Evolutionary conservation across 1,140 invertebrate genomes (phyloP).

Genomic region (Charaxes varanes): DNA sequence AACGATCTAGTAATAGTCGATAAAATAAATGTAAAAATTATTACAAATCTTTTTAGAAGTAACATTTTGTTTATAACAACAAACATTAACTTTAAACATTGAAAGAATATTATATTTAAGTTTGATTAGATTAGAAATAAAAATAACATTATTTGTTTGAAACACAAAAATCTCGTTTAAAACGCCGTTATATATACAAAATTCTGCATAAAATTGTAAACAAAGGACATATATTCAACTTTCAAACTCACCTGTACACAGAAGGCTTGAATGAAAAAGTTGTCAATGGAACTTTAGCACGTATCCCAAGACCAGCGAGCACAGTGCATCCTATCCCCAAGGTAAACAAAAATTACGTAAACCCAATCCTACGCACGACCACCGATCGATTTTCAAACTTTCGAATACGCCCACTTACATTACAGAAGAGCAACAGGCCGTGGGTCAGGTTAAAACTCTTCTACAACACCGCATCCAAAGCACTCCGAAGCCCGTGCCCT

Average conservation of each 20-base stretch:
- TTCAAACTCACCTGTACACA: constrained; percentile 21
- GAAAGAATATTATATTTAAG: no score
- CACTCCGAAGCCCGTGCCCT: constrained; percentile 53
- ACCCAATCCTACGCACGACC: constrained; percentile 70
- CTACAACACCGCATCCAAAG: constrained; percentile 56
- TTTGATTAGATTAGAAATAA: no score
- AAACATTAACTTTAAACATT: no score
- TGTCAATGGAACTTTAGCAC: constrained; percentile 25
- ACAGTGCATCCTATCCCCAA: constrained; percentile 69
- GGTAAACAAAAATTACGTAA: constrained; percentile 74
- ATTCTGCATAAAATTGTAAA: constrained; percentile 14
- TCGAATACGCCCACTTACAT: constrained; percentile 71
- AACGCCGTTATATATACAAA: no score
- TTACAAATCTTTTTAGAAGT: no score
- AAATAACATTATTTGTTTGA: no score
- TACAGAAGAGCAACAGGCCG: constrained; percentile 49
- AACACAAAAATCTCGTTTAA: no score
- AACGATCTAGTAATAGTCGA: no score
- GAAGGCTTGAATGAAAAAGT: constrained; percentile 20
- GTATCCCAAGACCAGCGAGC: constrained; percentile 34
- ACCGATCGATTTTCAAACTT: constrained; percentile 72
- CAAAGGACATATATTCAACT: no score
- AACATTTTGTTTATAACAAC: no score
- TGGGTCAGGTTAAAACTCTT: constrained; percentile 36
- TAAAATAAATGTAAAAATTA: no score